Percentiles rank a stretch among this genome's conserved stretches.
Evolutionary conservation across 2,113 vertebrate genomes (phyloP).

Genomic region (Dasyornis broadbenti): DNA sequence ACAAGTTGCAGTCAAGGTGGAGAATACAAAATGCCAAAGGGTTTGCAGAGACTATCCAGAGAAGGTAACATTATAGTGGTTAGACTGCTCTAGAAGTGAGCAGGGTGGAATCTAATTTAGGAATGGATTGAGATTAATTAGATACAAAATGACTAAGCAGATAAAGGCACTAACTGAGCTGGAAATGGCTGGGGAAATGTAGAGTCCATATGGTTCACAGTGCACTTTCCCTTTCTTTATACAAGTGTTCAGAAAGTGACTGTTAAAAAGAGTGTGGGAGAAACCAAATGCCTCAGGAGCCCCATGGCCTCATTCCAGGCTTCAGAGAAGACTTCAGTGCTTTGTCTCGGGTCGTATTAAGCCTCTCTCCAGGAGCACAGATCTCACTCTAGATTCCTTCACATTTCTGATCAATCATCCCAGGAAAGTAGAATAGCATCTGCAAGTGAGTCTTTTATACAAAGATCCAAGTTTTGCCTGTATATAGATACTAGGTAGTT

Average conservation of each 20-base stretch:
- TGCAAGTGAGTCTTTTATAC: not conserved
- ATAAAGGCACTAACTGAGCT: not conserved
- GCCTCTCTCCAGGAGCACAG: not conserved
- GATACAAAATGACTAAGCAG: not conserved
- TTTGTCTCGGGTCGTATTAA: not conserved
- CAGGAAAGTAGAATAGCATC: not conserved
- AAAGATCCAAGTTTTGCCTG: not conserved
- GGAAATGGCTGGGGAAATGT: not conserved
- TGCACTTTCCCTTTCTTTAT: not conserved
- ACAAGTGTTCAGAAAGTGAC: not conserved
- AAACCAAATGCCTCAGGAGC: not conserved
- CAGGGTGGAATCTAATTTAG: not conserved
- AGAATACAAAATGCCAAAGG: not conserved
- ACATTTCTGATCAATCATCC: not conserved
- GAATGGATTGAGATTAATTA: not conserved
- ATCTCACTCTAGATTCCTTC: not conserved
- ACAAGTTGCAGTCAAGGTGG: not conserved
- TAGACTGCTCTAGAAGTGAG: not conserved
- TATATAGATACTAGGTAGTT: not conserved
- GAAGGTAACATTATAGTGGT: not conserved
- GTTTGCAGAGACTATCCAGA: not conserved
- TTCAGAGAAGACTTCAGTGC: not conserved
- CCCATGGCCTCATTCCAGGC: not conserved
- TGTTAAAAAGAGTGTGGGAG: not conserved
- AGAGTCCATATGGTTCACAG: not conserved